A percentile compares a stretch with the other conserved stretches of the same genome.
Evolutionary conservation across 2,888 invertebrate genomes (phyloP).

Genomic region (Epinotia ramella): DNA sequence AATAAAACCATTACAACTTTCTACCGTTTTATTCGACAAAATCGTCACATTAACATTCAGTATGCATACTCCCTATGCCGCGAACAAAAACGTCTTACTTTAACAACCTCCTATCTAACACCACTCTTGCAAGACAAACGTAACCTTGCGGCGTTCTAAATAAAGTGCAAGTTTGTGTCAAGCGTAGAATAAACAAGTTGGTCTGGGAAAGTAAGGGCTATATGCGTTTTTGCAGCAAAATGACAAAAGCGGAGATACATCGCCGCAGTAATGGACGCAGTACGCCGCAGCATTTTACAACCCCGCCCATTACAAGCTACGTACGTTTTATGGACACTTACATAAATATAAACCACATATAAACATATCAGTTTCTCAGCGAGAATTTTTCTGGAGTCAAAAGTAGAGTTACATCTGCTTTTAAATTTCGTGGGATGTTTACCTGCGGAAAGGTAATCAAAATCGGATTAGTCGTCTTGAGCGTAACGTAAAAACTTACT

Average conservation of each 20-base stretch:
- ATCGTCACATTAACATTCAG: conserved; percentile 27
- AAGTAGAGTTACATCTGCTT: neutral
- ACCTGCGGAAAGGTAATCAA: no score
- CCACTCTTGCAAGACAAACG: neutral
- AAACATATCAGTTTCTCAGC: neutral
- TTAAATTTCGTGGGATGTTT: no score
- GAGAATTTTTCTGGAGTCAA: neutral
- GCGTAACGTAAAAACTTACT: no score
- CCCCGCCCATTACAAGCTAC: conserved; percentile 12
- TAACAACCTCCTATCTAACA: neutral
- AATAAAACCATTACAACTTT: conserved; percentile 18
- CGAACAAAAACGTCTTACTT: neutral
- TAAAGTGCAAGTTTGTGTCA: neutral
- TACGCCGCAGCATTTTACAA: conserved; percentile 30
- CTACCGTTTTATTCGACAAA: conserved; percentile 20
- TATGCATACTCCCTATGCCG: conserved; percentile 29
- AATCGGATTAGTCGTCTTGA: no score
- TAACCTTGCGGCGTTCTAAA: neutral
- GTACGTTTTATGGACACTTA: conserved; percentile 36
- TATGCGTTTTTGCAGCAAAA: conserved; percentile 40
- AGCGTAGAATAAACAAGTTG: neutral
- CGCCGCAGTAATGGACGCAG: conserved; percentile 37
- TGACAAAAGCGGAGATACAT: conserved; percentile 33
- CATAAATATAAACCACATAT: neutral
- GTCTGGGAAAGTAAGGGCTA: neutral